Evolutionary conservation across 2,888 invertebrate species (phyloP), one percentile per base, ranked within the genome.

Genomic region (Watsonalla cultraria): DNA sequence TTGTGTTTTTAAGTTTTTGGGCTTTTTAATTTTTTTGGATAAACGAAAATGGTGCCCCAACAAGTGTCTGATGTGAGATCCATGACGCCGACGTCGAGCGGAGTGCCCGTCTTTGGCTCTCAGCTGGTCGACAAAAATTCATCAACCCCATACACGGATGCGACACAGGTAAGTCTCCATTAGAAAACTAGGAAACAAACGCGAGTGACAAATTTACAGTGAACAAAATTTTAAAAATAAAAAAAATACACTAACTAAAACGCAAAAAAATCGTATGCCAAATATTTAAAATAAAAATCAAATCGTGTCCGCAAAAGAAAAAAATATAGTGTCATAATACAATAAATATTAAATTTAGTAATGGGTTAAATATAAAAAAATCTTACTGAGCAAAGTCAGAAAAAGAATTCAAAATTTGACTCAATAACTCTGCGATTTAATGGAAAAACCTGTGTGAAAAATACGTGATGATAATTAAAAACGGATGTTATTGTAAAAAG

Each of bases 141-240:
- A 39, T 92, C 94, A 53, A 99, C 98, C 58, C 99, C 99, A 58
- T 99, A 99, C 92, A 97, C 98, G 78, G 99, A 99, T 93, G 99
- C 99, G 61, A 99, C 99, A 73, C 96, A 97, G 96, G 97, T 97
- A 92, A 94, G 94, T 91, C 62, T n/a, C 62, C 24, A 15, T 24
- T 58, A 50, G 13, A 7, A 46, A 57, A 58, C 14, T 57, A 58
- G 53, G 24, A 54, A 60, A 57, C n/a, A 52, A 54, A 15, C 11
- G 47, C 54, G 45, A 39, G 13, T 54, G 47, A 53, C 55, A 54
- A 11, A n/a, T 47, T 47, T n/a, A 5, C 11, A 14, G 46, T 46
- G 46, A 6, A 9, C 5, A 15, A 46, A 46, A 46, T 2, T 46
- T 15, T 7, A 9, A 9, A 9, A 6, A 45, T 6, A 11, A 45